Evolutionary conservation across 2,113 vertebrate genomes (phyloP).

Genomic region (Chlorodrepanis virens): DNA sequence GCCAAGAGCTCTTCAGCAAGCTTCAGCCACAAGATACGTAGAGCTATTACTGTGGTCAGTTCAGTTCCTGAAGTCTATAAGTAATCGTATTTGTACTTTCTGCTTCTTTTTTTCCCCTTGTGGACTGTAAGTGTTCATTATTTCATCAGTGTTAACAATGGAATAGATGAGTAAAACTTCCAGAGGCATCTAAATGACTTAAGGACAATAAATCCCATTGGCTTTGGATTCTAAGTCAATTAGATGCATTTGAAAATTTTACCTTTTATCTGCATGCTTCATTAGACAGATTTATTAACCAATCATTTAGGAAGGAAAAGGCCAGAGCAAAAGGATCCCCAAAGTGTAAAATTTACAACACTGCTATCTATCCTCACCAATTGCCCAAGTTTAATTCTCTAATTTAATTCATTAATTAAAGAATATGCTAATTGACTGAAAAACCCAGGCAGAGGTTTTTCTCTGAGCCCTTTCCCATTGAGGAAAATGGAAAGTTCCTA

Average conservation of each 20-base stretch:
- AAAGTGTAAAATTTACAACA: constrained; percentile 62
- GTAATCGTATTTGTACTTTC: constrained; percentile 3
- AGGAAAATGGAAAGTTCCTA: neutral
- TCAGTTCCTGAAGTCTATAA: neutral
- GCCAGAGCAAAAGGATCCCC: constrained; percentile 52
- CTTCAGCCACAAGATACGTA: neutral
- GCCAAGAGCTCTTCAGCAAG: neutral
- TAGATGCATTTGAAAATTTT: constrained; percentile 61
- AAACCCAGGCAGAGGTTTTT: constrained; percentile 27
- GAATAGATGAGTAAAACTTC: constrained; percentile 33
- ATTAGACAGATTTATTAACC: constrained; percentile 65
- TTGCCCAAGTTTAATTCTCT: constrained; percentile 60
- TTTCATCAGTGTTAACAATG: constrained; percentile 51
- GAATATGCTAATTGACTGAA: constrained; percentile 61
- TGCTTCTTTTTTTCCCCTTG: neutral
- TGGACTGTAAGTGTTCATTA: constrained; percentile 23
- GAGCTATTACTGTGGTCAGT: neutral
- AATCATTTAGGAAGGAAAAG: constrained; percentile 54
- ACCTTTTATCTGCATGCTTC: constrained; percentile 59
- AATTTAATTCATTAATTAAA: constrained; percentile 69
- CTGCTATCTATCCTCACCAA: constrained; percentile 54
- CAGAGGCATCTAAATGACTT: constrained; percentile 48
- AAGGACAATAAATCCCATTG: constrained; percentile 55
- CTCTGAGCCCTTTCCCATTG: constrained; percentile 6
- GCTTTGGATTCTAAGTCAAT: constrained; percentile 61